These are phyloP conservation scores for Cnemophilus loriae DNA, from an alignment of 2,113 vertebrate genomes.

Conservation along the genomic window DNA sequence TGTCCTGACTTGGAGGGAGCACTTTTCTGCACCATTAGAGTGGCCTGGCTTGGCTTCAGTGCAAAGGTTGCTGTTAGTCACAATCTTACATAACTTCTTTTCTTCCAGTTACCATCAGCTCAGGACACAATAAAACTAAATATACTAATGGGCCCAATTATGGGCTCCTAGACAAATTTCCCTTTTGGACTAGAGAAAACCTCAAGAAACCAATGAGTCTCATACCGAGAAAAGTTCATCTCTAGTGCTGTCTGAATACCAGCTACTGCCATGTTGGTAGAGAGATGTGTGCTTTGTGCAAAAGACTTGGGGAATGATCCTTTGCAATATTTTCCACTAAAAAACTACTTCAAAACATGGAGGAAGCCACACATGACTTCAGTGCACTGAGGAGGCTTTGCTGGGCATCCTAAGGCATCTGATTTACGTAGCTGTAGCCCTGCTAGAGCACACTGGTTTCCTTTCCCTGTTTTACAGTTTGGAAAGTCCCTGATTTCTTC, in stretches of 20 bases:
- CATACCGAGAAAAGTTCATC: neutral
- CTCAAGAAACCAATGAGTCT: neutral
- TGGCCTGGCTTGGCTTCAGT: neutral
- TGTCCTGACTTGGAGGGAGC: neutral
- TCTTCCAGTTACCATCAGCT: neutral
- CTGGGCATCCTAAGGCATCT: neutral
- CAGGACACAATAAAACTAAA: neutral
- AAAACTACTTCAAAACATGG: neutral
- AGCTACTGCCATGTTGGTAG: neutral
- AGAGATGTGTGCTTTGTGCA: neutral
- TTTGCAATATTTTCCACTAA: neutral
- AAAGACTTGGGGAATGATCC: neutral
- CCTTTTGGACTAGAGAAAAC: neutral
- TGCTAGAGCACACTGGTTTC: neutral
- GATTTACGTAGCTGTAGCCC: neutral
- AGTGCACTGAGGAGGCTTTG: neutral
- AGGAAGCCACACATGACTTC: neutral
- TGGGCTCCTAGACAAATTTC: neutral
- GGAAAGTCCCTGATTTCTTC: slow-evolving; percentile 13
- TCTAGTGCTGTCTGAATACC: neutral
- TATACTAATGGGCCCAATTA: neutral
- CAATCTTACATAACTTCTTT: neutral
- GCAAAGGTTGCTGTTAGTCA: neutral
- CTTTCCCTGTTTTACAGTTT: slow-evolving; percentile 14
- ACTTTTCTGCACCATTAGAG: neutral